Base-by-base conservation (phyloP, 2,888 invertebrate genomes). In the Spodoptera picta region DNA sequence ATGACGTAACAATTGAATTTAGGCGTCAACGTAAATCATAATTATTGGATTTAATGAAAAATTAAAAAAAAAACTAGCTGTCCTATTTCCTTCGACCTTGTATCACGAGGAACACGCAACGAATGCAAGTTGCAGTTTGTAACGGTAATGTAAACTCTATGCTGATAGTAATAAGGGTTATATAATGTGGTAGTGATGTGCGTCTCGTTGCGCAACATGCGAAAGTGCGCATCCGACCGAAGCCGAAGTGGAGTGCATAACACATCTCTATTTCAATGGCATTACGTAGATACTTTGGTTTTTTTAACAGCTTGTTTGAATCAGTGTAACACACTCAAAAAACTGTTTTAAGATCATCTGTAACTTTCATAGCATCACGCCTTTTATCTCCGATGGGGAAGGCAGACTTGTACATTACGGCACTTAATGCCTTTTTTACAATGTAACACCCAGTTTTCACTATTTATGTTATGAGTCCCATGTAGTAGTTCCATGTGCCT, bases 211-310 rank as follows among this genome's bases (percentile, higher is more conserved):
- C 83, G 80, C 83, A 89, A 86, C 80, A 88, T 82, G 85, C 87
- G 90, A 91, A 91, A 90, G 92, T 83, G 85, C 77, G 83, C 89
- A 87, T 79, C 84, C 83, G 79, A 88, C 84, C 89, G 88, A 71
- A 80, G 81, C 83, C 77, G 66, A 73, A 79, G 76, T 63, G 70
- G 62, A 72, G 71, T 73, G 68, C 79, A 74, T 75, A 76, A 75
- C 75, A 77, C 81, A 84, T 86, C 86, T 85, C 79, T 73, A 78
- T 85, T 83, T 85, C 86, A 86, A 86, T 84, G 78, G 81, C 80
- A 79, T 81, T 79, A 80, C 66, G 74, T 76, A 23, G 23, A 45
- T 44, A 44, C 46, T 54, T 59, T 4, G 19, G 57, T 41, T 44
- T 61, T 36, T 36, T 36, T 7, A 36, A 9, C 46, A 27, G 49